Conservation (phyloP, 2,888 invertebrate species). For the Strigamia maritima region DNA sequence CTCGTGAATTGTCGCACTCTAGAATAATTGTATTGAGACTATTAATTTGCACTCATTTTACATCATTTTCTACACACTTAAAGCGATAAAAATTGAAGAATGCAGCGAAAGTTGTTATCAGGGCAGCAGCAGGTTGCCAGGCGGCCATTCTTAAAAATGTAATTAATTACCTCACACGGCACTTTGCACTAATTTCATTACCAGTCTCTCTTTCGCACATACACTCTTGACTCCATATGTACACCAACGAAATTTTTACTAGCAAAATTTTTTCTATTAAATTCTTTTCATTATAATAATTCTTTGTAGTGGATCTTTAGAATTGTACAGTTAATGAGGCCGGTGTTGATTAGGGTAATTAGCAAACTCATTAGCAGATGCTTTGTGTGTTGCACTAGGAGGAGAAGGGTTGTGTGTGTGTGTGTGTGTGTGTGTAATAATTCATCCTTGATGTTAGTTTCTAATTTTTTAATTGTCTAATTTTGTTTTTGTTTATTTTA, state of each 20-base stretch:
- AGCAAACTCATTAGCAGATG: constrained; percentile 14
- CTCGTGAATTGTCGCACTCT: not conserved
- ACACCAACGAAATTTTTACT: not conserved
- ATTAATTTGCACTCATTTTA: not conserved
- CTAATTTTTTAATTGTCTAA: no score
- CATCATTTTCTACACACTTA: not conserved
- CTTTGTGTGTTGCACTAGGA: not conserved
- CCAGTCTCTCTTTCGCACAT: not conserved
- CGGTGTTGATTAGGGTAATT: constrained; percentile 17
- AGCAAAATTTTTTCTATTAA: not conserved
- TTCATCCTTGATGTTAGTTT: no score
- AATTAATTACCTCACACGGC: constrained; percentile 7
- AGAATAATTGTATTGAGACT: not conserved
- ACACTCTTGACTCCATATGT: not conserved
- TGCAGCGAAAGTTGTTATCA: constrained; percentile 19
- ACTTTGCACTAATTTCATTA: constrained; percentile 28
- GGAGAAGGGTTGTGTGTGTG: not conserved
- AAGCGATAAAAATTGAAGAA: constrained; percentile 17
- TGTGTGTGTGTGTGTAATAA: no score
- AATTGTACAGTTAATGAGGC: not conserved
- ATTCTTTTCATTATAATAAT: constrained; percentile 16
- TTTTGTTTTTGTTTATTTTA: not conserved
- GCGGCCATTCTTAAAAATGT: constrained; percentile 19
- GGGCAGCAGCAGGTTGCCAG: constrained; percentile 17
- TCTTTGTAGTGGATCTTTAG: not conserved